Conservation (phyloP, 1,140 invertebrate species). For the Caenorhabditis latens region DNA sequence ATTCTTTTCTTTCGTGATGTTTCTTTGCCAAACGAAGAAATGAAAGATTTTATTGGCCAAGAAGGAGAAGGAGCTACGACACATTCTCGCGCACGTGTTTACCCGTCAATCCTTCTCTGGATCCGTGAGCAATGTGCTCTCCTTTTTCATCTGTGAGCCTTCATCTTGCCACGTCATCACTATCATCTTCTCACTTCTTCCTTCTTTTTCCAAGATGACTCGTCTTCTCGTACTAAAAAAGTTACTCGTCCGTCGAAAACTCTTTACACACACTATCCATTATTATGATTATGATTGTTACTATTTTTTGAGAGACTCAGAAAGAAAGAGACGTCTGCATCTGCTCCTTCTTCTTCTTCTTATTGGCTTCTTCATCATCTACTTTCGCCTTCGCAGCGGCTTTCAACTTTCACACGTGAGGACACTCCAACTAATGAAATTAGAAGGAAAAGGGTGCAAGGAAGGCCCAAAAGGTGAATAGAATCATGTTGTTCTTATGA, state of each 20-base stretch:
- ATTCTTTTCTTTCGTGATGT: background rate
- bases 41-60: constrained; percentile 50
- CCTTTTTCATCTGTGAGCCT: constrained; percentile 36
- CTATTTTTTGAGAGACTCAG: constrained; percentile 31
- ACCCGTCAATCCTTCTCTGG: constrained; percentile 49
- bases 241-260: no score
- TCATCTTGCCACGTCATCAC: constrained; percentile 32
- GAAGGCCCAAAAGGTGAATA: constrained; percentile 50
- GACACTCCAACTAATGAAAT: constrained; percentile 51
- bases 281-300: constrained; percentile 52
- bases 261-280: constrained; percentile 12
- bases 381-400: constrained; percentile 10
- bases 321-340: background rate
- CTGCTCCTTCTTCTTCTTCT: constrained; percentile 15
- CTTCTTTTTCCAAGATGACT: constrained; percentile 9
- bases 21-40: constrained; percentile 10
- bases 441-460: constrained; percentile 17
- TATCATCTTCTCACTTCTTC: background rate
- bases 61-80: constrained; percentile 14
- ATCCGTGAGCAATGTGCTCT: background rate
- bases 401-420: constrained; percentile 49
- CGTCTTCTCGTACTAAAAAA: background rate
- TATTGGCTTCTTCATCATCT: background rate
- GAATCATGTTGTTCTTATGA: constrained; percentile 7
- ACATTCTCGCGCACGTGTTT: constrained; percentile 43